Percentiles rank a stretch among this genome's conserved stretches.
phyloP scores from a whole-genome alignment of 1,140 invertebrate species.

The Drosophila arizonae region DNA sequence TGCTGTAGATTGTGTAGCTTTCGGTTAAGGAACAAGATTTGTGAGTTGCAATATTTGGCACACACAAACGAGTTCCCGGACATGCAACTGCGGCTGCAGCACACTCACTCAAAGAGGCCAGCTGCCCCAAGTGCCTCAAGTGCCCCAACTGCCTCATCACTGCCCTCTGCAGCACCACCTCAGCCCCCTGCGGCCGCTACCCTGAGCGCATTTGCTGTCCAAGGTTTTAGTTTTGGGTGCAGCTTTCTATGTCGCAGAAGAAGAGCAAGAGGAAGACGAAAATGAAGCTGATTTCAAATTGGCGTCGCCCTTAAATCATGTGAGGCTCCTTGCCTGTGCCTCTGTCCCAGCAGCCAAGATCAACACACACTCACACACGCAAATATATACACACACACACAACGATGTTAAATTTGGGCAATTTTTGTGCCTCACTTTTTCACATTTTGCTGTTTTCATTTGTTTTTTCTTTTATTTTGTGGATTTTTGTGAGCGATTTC shows the following conservation, averaged over 20 bases:
- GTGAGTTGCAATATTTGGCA: slow-evolving; percentile 74
- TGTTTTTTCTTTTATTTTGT: slow-evolving; percentile 18
- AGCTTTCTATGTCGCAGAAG: slow-evolving; percentile 61
- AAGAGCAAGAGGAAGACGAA: background rate
- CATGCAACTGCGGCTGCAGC: slow-evolving; percentile 33
- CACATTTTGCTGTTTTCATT: slow-evolving; percentile 29
- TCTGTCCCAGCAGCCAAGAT: slow-evolving; percentile 48
- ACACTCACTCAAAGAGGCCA: slow-evolving; percentile 1
- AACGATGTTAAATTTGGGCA: background rate
- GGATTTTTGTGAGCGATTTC: slow-evolving; percentile 31
- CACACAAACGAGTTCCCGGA: slow-evolving; percentile 66
- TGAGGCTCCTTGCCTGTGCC: slow-evolving; percentile 6
- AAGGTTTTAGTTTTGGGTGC: slow-evolving; percentile 39
- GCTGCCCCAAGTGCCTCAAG: background rate
- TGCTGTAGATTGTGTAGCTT: slow-evolving; percentile 26
- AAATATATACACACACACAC: background rate
- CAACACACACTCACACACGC: slow-evolving; percentile 27
- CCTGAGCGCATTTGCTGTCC: slow-evolving; percentile 1
- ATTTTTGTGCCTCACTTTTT: slow-evolving; percentile 11
- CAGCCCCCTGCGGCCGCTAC: background rate
- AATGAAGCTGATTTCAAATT: slow-evolving; percentile 21
- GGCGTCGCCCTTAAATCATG: slow-evolving; percentile 42
- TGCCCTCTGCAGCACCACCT: background rate
- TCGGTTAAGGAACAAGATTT: slow-evolving; percentile 59
- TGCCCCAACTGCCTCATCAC: background rate